These are phyloP conservation scores for Chymomyza caudatula DNA, from an alignment of 2,888 invertebrate species.

Conservation along the genomic window DNA sequence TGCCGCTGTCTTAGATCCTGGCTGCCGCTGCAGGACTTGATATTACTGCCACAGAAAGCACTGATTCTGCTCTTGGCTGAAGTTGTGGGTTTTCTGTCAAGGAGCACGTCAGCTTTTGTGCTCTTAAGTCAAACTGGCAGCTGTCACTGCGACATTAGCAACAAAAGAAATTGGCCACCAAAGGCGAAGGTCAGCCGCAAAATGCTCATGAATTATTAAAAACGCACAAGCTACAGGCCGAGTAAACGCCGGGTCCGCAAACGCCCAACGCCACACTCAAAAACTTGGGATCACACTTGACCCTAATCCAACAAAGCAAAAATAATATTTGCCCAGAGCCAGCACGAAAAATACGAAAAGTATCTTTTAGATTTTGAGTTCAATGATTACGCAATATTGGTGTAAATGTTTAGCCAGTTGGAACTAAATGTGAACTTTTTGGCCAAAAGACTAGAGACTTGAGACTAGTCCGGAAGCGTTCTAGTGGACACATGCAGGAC, in stretches of 20 bases:
- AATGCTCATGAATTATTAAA: constrained; percentile 66
- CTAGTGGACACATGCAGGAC: neutral
- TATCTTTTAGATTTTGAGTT: constrained; percentile 6
- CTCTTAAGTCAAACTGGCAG: constrained; percentile 11
- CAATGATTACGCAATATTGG: constrained; percentile 30
- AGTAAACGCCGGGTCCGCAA: constrained; percentile 17
- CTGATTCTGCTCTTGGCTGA: neutral
- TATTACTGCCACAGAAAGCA: neutral
- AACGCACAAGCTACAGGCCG: constrained; percentile 24
- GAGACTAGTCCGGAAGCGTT: neutral
- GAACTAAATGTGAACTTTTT: constrained; percentile 32
- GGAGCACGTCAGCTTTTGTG: neutral
- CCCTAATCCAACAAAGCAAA: constrained; percentile 48
- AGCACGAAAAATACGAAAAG: neutral
- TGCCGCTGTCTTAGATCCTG: neutral
- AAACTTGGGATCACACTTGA: constrained; percentile 44
- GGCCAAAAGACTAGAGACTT: neutral
- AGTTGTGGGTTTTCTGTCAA: neutral
- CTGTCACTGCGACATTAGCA: constrained; percentile 4
- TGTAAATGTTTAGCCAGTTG: constrained; percentile 61
- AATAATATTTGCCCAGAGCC: constrained; percentile 6
- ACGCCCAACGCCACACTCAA: too few species aligned
- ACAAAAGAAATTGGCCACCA: constrained; percentile 44
- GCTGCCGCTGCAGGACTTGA: neutral
- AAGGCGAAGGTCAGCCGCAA: constrained; percentile 63